Evolutionary conservation across 2,113 vertebrate species (phyloP).

Genomic region (Takifugu flavidus): DNA sequence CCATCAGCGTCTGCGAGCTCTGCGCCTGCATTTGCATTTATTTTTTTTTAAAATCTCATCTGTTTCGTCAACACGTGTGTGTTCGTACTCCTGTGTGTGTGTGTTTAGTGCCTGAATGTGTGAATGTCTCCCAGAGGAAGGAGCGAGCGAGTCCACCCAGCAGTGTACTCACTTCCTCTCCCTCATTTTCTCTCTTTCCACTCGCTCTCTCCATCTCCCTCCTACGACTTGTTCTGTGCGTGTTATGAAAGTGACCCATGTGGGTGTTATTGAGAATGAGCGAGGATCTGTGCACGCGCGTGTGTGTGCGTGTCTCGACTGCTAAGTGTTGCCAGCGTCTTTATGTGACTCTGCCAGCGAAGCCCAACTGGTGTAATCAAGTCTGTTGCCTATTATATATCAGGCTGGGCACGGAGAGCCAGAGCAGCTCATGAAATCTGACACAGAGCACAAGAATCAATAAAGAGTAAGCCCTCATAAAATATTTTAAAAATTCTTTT

Average conservation of each 20-base stretch:
- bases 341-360: constrained; percentile 23
- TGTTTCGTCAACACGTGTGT: constrained; percentile 27
- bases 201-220: constrained; percentile 62
- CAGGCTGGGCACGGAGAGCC: constrained; percentile 30
- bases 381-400: constrained; percentile 43
- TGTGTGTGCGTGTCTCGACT: constrained; percentile 29
- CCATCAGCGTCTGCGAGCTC: constrained; percentile 20
- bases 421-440: constrained; percentile 28
- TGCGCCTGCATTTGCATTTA: background rate
- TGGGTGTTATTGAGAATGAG: constrained; percentile 74
- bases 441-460: constrained; percentile 25
- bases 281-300: constrained; percentile 38
- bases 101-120: constrained; percentile 36
- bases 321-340: constrained; percentile 21
- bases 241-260: constrained; percentile 77
- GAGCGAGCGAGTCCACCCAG: constrained; percentile 58
- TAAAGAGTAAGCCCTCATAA: constrained; percentile 14
- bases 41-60: constrained; percentile 23
- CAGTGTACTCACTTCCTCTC: constrained; percentile 62
- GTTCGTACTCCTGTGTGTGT: constrained; percentile 18
- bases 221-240: constrained; percentile 68
- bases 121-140: constrained; percentile 45
- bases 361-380: constrained; percentile 57
- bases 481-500: too few species aligned
- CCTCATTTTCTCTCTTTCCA: constrained; percentile 17